Evolutionary conservation across 2,888 invertebrate genomes (phyloP).

Genomic region (Carterocephalus palaemon): DNA sequence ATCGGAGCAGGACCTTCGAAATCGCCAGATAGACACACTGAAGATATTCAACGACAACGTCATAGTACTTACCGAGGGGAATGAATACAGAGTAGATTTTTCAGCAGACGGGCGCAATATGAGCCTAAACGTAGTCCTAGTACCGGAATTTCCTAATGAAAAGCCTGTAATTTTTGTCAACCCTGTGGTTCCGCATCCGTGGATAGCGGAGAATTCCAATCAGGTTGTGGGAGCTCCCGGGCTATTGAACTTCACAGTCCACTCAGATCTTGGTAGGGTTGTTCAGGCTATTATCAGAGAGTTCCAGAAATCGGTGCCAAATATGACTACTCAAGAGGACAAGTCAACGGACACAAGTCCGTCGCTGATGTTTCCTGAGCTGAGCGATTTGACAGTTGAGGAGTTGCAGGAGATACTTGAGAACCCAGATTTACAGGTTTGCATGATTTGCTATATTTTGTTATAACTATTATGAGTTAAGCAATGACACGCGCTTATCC

Average conservation of each 20-base stretch:
- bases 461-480: too few species aligned
- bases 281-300: conserved; percentile 90
- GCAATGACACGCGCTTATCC: too few species aligned
- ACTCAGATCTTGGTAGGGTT: conserved; percentile 86
- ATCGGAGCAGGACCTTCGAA: conserved; percentile 78
- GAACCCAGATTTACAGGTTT: conserved; percentile 82
- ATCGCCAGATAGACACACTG: conserved; percentile 88
- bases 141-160: conserved; percentile 86
- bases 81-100: conserved; percentile 86
- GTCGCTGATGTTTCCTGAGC: conserved; percentile 58
- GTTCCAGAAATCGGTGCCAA: conserved; percentile 79
- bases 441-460: too few species aligned
- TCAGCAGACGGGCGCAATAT: conserved; percentile 81
- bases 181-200: conserved; percentile 84
- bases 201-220: conserved; percentile 83
- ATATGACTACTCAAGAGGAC: conserved; percentile 68
- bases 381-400: conserved; percentile 67
- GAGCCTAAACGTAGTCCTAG: conserved; percentile 82
- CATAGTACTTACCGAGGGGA: conserved; percentile 82
- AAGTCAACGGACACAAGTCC: conserved; percentile 55
- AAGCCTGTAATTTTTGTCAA: conserved; percentile 84
- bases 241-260: conserved; percentile 85
- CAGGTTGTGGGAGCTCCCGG: conserved; percentile 87
- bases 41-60: conserved; percentile 92
- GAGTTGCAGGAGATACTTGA: conserved; percentile 85